phyloP scores from a whole-genome alignment of 2,888 invertebrate species.

The Caenorhabditis wallacei region DNA sequence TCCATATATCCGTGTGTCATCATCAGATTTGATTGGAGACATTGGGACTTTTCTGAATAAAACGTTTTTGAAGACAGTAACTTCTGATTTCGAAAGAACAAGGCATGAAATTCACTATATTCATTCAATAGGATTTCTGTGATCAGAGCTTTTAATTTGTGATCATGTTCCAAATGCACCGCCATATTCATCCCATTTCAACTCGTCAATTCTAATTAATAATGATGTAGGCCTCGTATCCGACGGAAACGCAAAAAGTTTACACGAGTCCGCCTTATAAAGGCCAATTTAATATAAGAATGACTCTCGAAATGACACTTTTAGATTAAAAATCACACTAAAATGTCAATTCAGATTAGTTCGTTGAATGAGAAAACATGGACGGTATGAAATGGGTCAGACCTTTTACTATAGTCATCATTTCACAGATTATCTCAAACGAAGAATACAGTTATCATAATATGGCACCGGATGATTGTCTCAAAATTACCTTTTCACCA shows the following conservation, averaged over 20 bases:
- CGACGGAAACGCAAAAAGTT: constrained; percentile 44
- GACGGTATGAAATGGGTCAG: constrained; percentile 20
- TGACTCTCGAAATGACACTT: constrained; percentile 3
- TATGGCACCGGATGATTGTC: not conserved
- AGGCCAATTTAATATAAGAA: constrained; percentile 20
- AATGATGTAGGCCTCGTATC: constrained; percentile 40
- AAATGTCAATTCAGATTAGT: not conserved
- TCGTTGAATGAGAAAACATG: constrained; percentile 5
- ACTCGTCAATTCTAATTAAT: constrained; percentile 22
- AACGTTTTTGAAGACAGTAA: not conserved
- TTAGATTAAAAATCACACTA: not conserved
- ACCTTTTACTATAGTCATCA: constrained; percentile 63
- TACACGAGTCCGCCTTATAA: constrained; percentile 48
- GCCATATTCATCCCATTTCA: constrained; percentile 8
- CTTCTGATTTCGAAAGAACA: not conserved
- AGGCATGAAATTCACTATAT: not conserved
- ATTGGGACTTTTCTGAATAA: constrained; percentile 49
- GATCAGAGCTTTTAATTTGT: constrained; percentile 35
- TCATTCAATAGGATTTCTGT: not conserved
- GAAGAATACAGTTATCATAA: not conserved
- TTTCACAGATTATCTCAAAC: too few species aligned
- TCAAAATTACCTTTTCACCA: constrained; percentile 36
- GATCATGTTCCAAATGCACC: constrained; percentile 30
- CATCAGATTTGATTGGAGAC: constrained; percentile 56
- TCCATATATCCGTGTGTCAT: constrained; percentile 46